Evolutionary conservation across 2,113 vertebrate species (phyloP).

Genomic region (Toxotes jaculatrix): DNA sequence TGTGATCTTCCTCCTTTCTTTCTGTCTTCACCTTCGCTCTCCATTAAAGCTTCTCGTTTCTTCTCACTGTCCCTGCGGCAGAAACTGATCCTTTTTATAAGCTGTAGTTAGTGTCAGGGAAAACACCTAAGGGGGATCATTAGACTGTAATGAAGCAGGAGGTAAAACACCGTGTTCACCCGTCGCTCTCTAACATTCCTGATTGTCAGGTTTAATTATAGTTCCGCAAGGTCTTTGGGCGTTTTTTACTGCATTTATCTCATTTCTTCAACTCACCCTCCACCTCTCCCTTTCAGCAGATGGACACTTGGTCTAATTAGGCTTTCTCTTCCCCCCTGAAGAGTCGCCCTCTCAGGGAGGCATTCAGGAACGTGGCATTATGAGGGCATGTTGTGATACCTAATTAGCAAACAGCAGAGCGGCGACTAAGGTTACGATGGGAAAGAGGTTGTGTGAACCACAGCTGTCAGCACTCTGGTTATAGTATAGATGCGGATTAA

Average conservation of each 20-base stretch:
- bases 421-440: constrained; percentile 45
- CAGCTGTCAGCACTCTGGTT: constrained; percentile 58
- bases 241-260: constrained; percentile 54
- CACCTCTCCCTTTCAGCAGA: constrained; percentile 49
- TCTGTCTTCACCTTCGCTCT: constrained; percentile 47
- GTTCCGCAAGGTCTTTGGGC: constrained; percentile 41
- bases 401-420: constrained; percentile 66
- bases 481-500: constrained; percentile 57
- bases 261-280: constrained; percentile 44
- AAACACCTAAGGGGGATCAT: constrained; percentile 76
- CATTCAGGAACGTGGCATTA: constrained; percentile 37
- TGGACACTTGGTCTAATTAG: constrained; percentile 72
- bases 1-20: constrained; percentile 57
- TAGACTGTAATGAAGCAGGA: constrained; percentile 78
- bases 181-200: constrained; percentile 70
- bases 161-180: constrained; percentile 76
- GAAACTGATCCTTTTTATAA: constrained; percentile 74
- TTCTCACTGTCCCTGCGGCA: constrained; percentile 47
- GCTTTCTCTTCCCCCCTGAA: constrained; percentile 23
- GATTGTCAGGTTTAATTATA: constrained; percentile 82
- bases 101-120: constrained; percentile 74
- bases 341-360: constrained; percentile 40
- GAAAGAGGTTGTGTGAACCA: constrained; percentile 41
- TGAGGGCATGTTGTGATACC: constrained; percentile 52
- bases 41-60: constrained; percentile 56